Base-by-base conservation (phyloP, 1,140 invertebrate species). In the Gerris buenoi region DNA sequence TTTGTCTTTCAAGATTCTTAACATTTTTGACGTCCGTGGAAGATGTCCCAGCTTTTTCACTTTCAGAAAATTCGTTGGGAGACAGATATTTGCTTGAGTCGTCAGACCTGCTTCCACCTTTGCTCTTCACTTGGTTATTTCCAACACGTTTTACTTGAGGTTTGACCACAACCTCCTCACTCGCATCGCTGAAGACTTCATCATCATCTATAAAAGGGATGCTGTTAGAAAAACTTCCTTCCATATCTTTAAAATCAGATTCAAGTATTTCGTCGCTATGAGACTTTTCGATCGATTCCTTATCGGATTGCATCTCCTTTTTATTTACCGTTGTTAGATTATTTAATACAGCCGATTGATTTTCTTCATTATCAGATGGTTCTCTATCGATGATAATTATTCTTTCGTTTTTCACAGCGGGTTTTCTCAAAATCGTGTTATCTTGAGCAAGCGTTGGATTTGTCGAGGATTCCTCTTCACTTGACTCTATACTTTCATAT, bases 401-500 rank as follows among this genome's bases (percentile, higher is more conserved):
- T 46, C 33, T 46, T 46, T 46, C 33, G 33, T 46, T 46, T 10
- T 46, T 46, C 18, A n/a, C n/a, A n/a, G n/a, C 18, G 33, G 33
- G 33, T 46, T 46, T 46, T 46, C n/a, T n/a, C 33, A 46, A 46
- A 46, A 18, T 18, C 18, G 33, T n/a, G n/a, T n/a, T n/a, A n/a
- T n/a, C n/a, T n/a, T n/a, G n/a, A n/a, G n/a, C n/a, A n/a, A n/a
- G n/a, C n/a, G n/a, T n/a, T n/a, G n/a, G n/a, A n/a, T n/a, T n/a
- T n/a, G n/a, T n/a, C n/a, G n/a, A n/a, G n/a, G n/a, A n/a, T n/a
- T 33, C 56, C 18, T 70, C 67, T 59, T 67, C 62, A 33, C 57
- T 27, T 60, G 68, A 29, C 26, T 67, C 67, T n/a, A 68, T 22
- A 65, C 67, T 68, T 27, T 68, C 67, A 65, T 59, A 68, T 33